Evolutionary conservation across 2,797 vertebrate genomes (phyloP).

Genomic region (Cyprinella venusta): DNA sequence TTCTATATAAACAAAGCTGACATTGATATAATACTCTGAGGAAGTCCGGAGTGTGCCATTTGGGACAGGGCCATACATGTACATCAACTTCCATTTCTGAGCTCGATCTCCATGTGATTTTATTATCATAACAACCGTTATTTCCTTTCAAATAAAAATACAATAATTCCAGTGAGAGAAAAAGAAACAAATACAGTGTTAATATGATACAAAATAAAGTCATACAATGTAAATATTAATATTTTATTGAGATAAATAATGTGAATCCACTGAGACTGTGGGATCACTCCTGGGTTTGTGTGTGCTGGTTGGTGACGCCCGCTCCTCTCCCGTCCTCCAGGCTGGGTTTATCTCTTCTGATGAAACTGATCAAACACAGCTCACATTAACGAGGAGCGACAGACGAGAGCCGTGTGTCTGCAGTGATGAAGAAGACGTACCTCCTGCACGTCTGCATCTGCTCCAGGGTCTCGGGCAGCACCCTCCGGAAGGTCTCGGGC

Average conservation of each 20-base stretch:
- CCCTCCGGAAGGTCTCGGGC: conserved; percentile 87
- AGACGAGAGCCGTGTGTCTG: background rate
- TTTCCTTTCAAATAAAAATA: background rate
- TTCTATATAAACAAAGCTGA: no score
- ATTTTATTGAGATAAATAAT: background rate
- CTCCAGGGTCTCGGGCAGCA: conserved; percentile 90
- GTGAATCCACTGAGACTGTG: background rate
- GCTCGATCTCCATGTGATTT: background rate
- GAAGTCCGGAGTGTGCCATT: no score
- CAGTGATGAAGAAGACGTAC: background rate
- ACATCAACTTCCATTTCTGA: background rate
- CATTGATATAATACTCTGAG: no score
- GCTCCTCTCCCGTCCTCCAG: background rate
- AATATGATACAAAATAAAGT: background rate
- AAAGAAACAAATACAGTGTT: background rate
- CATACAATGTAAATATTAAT: background rate
- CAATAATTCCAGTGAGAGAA: background rate
- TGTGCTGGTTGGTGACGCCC: background rate
- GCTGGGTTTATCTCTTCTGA: background rate
- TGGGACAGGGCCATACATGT: no score
- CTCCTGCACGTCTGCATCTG: conserved; percentile 87
- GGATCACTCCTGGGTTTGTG: background rate
- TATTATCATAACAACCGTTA: background rate
- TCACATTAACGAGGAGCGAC: background rate
- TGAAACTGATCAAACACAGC: background rate